phyloP scores from a whole-genome alignment of 1,140 invertebrate species.

The Nautilus pompilius region DNA sequence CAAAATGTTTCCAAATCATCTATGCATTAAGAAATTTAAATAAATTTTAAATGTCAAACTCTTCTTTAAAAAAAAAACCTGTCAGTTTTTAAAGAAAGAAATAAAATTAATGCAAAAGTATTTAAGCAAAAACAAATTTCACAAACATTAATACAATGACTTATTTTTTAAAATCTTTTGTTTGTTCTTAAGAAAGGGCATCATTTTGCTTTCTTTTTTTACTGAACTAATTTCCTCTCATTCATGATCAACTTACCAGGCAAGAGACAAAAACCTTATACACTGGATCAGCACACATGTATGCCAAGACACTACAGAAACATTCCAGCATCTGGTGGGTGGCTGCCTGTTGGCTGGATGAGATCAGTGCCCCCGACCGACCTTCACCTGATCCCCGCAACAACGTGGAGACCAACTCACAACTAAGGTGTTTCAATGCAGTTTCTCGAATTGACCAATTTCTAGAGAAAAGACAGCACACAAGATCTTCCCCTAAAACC shows the following conservation, averaged over 20 bases:
- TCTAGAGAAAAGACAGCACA: constrained; percentile 53
- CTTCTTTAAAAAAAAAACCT: no score
- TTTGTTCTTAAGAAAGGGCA: no score
- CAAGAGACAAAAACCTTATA: constrained; percentile 58
- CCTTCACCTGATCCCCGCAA: constrained; percentile 38
- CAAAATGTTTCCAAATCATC: no score
- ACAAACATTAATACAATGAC: no score
- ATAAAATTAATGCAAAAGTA: no score
- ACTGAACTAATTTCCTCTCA: no score
- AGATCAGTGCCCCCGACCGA: constrained; percentile 31
- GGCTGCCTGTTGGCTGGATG: constrained; percentile 27
- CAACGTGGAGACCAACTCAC: constrained; percentile 41
- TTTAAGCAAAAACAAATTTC: no score
- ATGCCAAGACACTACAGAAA: constrained; percentile 53
- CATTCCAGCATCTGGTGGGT: constrained; percentile 45
- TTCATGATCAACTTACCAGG: constrained; percentile 48
- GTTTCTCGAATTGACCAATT: constrained; percentile 58
- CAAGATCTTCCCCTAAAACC: constrained; percentile 54
- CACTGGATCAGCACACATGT: constrained; percentile 56
- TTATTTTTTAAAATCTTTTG: no score
- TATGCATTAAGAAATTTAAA: no score
- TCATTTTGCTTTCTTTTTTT: no score
- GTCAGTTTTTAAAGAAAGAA: no score
- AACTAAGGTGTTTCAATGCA: constrained; percentile 49
- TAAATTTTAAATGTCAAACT: no score